phyloP scores from a whole-genome alignment of 2,113 vertebrate genomes.

The Formicarius rufipectus region DNA sequence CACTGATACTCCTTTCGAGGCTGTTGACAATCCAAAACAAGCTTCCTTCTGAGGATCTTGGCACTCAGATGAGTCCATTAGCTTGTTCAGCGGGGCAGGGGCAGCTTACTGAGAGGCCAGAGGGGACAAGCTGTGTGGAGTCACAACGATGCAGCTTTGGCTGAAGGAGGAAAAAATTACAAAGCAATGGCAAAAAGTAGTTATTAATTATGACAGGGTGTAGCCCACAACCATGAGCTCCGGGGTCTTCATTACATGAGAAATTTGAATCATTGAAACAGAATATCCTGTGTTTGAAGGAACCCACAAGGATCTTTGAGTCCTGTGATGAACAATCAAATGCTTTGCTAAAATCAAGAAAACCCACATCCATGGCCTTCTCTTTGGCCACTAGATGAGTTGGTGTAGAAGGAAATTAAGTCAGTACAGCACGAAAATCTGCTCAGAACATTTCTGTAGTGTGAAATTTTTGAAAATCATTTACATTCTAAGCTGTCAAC shows the following conservation, averaged over 20 bases:
- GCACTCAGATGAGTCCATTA: neutral
- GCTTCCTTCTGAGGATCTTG: neutral
- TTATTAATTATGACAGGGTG: neutral
- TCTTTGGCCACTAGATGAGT: neutral
- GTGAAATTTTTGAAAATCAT: neutral
- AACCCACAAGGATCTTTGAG: neutral
- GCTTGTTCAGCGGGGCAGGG: neutral
- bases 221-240: neutral
- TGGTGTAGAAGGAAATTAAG: neutral
- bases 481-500: conserved; percentile 2
- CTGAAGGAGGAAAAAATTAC: neutral
- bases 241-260: neutral
- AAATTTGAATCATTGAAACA: neutral
- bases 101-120: neutral
- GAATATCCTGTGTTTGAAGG: neutral
- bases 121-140: neutral
- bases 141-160: neutral
- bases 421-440: neutral
- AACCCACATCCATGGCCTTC: neutral
- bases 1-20: accelerated
- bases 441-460: neutral
- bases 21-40: neutral
- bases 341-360: neutral
- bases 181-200: neutral
- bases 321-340: neutral